phyloP scores from a whole-genome alignment of 2,113 vertebrate genomes.

The Mastomys coucha region DNA sequence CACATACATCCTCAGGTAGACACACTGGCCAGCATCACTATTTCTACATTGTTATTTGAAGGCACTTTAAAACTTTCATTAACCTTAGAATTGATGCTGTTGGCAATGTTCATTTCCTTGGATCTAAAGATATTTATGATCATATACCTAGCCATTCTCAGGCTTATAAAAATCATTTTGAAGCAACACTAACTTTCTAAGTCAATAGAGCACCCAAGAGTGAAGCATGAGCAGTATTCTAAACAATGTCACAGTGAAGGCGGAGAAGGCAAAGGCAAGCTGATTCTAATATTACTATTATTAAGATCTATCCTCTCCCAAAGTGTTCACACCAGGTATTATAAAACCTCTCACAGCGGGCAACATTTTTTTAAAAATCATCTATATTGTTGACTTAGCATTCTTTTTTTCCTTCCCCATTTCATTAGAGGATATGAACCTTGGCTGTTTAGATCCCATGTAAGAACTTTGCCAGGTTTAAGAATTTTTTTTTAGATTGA shows the following conservation, averaged over 20 bases:
- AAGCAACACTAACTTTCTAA: slow-evolving; percentile 7
- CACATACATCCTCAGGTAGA: background rate
- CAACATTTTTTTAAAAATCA: background rate
- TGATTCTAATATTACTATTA: slow-evolving; percentile 3
- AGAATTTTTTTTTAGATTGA: background rate
- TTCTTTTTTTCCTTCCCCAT: background rate
- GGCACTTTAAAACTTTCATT: background rate
- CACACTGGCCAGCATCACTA: background rate
- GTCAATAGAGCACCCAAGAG: slow-evolving; percentile 11
- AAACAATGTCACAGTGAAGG: background rate
- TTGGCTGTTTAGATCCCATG: background rate
- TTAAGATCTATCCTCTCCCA: slow-evolving; percentile 6
- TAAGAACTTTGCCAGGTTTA: background rate
- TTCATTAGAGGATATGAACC: background rate
- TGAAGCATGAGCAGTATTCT: background rate
- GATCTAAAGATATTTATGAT: background rate
- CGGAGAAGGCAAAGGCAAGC: background rate
- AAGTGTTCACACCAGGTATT: background rate
- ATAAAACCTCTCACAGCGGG: background rate
- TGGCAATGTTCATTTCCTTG: background rate
- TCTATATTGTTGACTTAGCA: background rate
- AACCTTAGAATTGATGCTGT: background rate
- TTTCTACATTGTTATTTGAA: background rate
- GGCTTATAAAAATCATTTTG: slow-evolving; percentile 17
- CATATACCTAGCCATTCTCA: background rate